Conservation (phyloP, 2,113 vertebrate species). For the Labeo catla region DNA sequence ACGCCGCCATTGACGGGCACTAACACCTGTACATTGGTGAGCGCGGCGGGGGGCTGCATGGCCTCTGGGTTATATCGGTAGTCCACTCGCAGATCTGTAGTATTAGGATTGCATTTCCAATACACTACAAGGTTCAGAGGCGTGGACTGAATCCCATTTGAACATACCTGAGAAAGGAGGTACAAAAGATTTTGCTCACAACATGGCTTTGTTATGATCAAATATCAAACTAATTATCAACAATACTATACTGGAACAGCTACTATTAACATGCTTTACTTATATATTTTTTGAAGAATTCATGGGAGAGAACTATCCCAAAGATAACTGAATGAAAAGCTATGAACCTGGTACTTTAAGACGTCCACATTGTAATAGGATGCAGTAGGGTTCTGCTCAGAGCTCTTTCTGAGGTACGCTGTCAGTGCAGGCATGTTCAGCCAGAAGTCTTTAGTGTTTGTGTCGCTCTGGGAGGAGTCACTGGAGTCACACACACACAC, state of each 20-base stretch:
- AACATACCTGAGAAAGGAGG: slow-evolving; percentile 82
- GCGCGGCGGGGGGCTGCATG: slow-evolving; percentile 83
- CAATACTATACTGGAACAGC: background rate
- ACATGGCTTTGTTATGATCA: background rate
- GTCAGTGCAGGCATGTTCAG: slow-evolving; percentile 98
- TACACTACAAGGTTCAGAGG: slow-evolving; percentile 95
- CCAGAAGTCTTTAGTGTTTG: slow-evolving; percentile 92
- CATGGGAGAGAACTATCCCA: background rate
- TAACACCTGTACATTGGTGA: slow-evolving; percentile 89
- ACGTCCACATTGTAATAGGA: slow-evolving; percentile 98
- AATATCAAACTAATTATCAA: background rate
- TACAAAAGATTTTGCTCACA: background rate
- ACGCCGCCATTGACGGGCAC: slow-evolving; percentile 94
- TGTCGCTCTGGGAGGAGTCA: slow-evolving; percentile 91
- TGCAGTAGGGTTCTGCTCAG: slow-evolving; percentile 92
- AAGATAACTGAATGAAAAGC: background rate
- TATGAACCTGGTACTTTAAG: slow-evolving; percentile 93
- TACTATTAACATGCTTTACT: slow-evolving; percentile 9
- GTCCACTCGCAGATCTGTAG: slow-evolving; percentile 93
- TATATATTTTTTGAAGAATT: background rate
- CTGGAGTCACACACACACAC: slow-evolving; percentile 67
- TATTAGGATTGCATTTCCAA: slow-evolving; percentile 89
- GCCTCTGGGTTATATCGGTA: slow-evolving; percentile 95
- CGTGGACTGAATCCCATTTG: slow-evolving; percentile 95
- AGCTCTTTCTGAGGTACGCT: slow-evolving; percentile 94